Percentiles rank a stretch among this genome's conserved stretches.
Evolutionary conservation across 2,797 vertebrate genomes (phyloP).

Genomic region (Halcyon chelicuti): DNA sequence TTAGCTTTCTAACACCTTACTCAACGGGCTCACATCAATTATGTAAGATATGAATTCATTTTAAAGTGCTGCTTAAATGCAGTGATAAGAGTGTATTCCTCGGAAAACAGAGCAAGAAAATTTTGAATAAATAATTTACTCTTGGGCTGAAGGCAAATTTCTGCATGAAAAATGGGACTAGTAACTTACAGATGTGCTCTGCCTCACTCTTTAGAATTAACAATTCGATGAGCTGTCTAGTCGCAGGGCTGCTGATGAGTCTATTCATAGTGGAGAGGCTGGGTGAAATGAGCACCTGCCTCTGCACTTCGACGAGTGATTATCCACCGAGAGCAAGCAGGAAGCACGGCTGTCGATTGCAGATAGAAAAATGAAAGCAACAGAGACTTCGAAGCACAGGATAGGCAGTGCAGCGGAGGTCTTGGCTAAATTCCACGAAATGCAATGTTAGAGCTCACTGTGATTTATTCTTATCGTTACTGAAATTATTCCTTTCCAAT

Average conservation of each 20-base stretch:
- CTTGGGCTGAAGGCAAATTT: slow-evolving; percentile 60
- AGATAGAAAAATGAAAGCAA: slow-evolving; percentile 15
- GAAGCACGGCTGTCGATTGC: slow-evolving; percentile 16
- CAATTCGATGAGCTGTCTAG: slow-evolving; percentile 54
- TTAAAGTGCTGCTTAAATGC: slow-evolving; percentile 44
- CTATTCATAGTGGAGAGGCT: slow-evolving; percentile 68
- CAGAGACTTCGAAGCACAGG: not conserved
- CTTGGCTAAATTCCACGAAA: not conserved
- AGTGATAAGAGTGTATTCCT: not conserved
- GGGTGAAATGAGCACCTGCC: slow-evolving; percentile 59
- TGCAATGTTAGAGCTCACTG: not conserved
- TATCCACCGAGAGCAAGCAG: slow-evolving; percentile 14
- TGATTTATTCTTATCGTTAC: slow-evolving; percentile 5
- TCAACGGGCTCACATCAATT: slow-evolving; percentile 24
- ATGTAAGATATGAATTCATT: slow-evolving; percentile 18
- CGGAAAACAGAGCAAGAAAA: slow-evolving; percentile 44
- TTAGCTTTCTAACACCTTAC: not conserved
- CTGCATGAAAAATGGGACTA: not conserved
- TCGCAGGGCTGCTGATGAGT: slow-evolving; percentile 62
- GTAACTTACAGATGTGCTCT: slow-evolving; percentile 58
- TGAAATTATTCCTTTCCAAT: not conserved
- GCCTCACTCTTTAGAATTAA: slow-evolving; percentile 56
- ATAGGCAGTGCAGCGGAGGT: not conserved
- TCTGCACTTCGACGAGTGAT: slow-evolving; percentile 26
- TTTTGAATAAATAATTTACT: slow-evolving; percentile 67